Percentiles rank a stretch among this genome's conserved stretches.
These are phyloP conservation scores for Nudaria mundana DNA, from an alignment of 2,888 invertebrate species.

Conservation along the genomic window DNA sequence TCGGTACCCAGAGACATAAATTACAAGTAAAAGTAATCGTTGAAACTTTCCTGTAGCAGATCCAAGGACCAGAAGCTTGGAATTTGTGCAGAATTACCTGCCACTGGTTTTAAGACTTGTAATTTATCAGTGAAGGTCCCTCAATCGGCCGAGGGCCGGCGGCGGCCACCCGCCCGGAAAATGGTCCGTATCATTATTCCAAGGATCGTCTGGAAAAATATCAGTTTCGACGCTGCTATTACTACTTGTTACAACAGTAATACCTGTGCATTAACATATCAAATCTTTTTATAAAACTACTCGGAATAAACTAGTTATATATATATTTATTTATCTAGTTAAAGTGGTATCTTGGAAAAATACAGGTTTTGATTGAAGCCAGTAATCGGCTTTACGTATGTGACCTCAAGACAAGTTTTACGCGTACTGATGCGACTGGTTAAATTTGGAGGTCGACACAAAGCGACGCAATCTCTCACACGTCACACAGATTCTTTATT, in stretches of 20 bases:
- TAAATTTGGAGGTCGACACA: constrained; percentile 78
- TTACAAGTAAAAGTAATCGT: constrained; percentile 77
- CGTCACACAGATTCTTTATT: constrained; percentile 75
- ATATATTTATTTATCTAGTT: too few species aligned
- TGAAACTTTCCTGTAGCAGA: constrained; percentile 69
- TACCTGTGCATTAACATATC: constrained; percentile 40
- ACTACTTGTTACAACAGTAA: constrained; percentile 44
- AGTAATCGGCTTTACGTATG: constrained; percentile 80
- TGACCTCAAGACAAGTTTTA: constrained; percentile 77
- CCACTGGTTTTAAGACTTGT: constrained; percentile 82
- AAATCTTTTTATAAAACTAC: constrained; percentile 32
- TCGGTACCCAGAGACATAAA: constrained; percentile 70
- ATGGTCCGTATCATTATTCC: constrained; percentile 56
- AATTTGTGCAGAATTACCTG: constrained; percentile 82
- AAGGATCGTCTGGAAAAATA: constrained; percentile 43
- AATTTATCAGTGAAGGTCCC: constrained; percentile 80
- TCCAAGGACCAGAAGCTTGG: constrained; percentile 58
- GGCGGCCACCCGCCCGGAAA: constrained; percentile 56
- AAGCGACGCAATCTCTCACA: constrained; percentile 78
- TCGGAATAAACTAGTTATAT: constrained; percentile 38
- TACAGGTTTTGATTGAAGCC: constrained; percentile 77
- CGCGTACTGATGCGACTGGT: constrained; percentile 74
- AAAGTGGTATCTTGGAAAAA: constrained; percentile 65
- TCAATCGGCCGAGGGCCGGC: constrained; percentile 53
- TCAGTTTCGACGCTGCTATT: constrained; percentile 40